phyloP scores from a whole-genome alignment of 2,113 vertebrate species.

The Lota lota region DNA sequence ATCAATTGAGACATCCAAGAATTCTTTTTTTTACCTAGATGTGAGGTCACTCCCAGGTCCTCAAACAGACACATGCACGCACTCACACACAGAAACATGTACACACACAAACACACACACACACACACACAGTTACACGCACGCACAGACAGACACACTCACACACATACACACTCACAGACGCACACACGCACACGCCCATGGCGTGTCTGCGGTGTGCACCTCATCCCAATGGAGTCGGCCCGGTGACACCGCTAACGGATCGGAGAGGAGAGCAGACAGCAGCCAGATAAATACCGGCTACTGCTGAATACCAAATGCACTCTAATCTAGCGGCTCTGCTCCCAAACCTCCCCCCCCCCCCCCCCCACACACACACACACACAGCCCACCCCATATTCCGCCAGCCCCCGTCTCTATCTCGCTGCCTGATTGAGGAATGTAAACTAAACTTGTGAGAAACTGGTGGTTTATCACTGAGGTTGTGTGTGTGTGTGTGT shows the following conservation, averaged over 20 bases:
- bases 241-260: conserved; percentile 65
- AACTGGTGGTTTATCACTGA: conserved; percentile 36
- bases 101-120: not conserved
- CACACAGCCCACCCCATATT: conserved; percentile 25
- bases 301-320: conserved; percentile 73
- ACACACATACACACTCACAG: conserved; percentile 22
- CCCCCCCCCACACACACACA: not conserved
- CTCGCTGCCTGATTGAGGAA: conserved; percentile 51
- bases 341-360: conserved; percentile 37
- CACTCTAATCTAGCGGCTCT: conserved; percentile 50
- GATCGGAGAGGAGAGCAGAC: conserved; percentile 56
- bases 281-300: conserved; percentile 72
- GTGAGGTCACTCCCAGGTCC: conserved; percentile 44
- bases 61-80: conserved; percentile 6
- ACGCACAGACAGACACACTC: conserved; percentile 14
- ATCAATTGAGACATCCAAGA: conserved; percentile 28
- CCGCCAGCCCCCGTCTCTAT: not conserved
- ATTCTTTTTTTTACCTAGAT: conserved; percentile 14
- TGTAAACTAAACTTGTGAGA: conserved; percentile 44
- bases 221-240: conserved; percentile 65
- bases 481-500: not conserved
- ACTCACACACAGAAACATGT: not conserved
- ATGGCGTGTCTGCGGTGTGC: conserved; percentile 58
- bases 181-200: conserved; percentile 23
- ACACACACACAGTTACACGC: conserved; percentile 15